Base-by-base conservation (phyloP, 2,888 invertebrate species). In the Carpatolechia fugitivella region DNA sequence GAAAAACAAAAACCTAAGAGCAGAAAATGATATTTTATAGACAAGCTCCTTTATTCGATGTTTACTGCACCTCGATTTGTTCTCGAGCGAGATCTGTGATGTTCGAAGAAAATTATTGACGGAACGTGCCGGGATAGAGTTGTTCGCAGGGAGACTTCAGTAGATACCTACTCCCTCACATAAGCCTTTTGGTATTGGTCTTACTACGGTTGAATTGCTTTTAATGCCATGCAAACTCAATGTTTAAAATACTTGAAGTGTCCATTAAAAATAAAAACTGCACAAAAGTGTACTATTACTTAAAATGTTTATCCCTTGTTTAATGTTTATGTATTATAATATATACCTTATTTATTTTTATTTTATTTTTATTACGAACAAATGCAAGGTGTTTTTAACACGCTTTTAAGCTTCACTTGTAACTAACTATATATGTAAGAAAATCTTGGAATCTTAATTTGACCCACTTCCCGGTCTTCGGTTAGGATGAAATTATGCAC, bases 21-120 rank as follows among this genome's bases (percentile, higher is more conserved):
- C 82, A 82, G 78, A 76, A 84, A 86, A 88, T 89, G 80, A 88
- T 90, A 90, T 88, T 89, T 87, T 87, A 89, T 87, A 82, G 86
- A 85, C 81, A 81, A 78, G 78, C 78, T 80, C 78, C 81, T 84
- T 82, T 84, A 85, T 82, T 80, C 81, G 76, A 86, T 87, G 86
- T 88, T 90, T 88, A 87, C 83, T 83, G 80, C 86, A 80, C 68
- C 77, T 74, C 83, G 83, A 88, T 88, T 86, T 84, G 85, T 83
- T 81, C 83, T 77, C 76, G 74, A 74, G 70, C 74, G 76, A 82
- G 85, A 85, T 85, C 83, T 82, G 79, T 84, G 85, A 85, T 85
- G 83, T 82, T 84, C 81, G 72, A 78, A 80, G 84, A 82, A 85
- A 88, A 82, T 87, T 90, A 89, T 89, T 86, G 87, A 85, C 82